These are phyloP conservation scores for Oreotragus oreotragus DNA, from an alignment of 2,113 vertebrate species.

Conservation along the genomic window DNA sequence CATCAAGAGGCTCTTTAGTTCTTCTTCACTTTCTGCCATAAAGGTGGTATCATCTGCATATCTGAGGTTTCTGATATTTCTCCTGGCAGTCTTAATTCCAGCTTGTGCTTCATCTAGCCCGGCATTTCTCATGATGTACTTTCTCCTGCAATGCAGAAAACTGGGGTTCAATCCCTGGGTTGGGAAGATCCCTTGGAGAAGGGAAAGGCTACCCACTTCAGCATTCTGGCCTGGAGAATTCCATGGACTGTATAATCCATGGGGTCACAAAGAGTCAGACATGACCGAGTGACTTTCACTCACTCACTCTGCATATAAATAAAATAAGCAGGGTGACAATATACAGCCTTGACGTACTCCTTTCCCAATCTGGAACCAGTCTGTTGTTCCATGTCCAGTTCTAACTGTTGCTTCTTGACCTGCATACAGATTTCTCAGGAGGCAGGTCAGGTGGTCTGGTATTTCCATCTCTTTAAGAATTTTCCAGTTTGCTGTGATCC, in stretches of 20 bases:
- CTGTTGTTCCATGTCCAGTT: neutral
- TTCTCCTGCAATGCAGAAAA: neutral
- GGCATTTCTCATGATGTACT: neutral
- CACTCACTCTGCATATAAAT: neutral
- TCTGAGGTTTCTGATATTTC: neutral
- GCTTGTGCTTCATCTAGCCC: neutral
- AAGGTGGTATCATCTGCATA: neutral
- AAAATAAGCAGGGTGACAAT: neutral
- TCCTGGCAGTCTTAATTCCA: neutral
- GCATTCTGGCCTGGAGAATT: neutral
- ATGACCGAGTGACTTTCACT: neutral
- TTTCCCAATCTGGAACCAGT: neutral
- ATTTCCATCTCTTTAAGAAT: neutral
- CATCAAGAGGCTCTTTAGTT: neutral
- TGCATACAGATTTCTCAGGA: neutral
- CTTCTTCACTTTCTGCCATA: neutral
- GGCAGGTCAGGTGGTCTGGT: neutral
- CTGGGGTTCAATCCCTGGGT: neutral
- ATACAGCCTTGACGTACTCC: neutral
- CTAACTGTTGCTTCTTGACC: neutral
- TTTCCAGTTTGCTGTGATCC: neutral
- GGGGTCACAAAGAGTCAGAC: neutral
- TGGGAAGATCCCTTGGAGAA: neutral
- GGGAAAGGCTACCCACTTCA: neutral
- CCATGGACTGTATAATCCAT: neutral